Base-by-base conservation (phyloP, 1,140 invertebrate genomes). In the Prorops nasuta region DNA sequence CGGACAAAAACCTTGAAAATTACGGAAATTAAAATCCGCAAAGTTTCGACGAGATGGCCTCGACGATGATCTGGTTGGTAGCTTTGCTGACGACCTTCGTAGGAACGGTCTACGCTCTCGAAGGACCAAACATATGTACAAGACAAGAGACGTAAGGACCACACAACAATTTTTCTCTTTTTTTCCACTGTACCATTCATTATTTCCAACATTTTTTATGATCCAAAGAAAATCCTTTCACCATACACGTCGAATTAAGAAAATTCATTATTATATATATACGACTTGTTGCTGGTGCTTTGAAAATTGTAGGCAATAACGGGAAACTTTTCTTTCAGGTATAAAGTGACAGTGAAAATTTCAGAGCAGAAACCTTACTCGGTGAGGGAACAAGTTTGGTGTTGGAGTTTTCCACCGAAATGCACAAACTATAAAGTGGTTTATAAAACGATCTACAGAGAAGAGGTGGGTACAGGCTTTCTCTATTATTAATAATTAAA, bases 361-460 rank as follows among this genome's bases (percentile, higher is more conserved):
- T 85, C 89, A 1, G 89, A 90, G 68, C 76, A 86, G 61, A 85
- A 90, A 69, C 88, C 91, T 1, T 91, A 89, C 58, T 88, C 92
- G 74, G 83, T 88, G 31, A 83, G 89, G 37, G 86, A 86, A 46
- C 87, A 87, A 55, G 83, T 83, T 0, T 94, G 88, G 86, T 95
- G 92, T 76, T 79, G 92, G 6, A 89, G 83, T 62, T 80, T 94
- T 24, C 92, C 91, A 21, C 89, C 90, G 10, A 80, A 86, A 66
- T 96, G 93, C 74, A 90, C 90, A 28, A 90, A 87, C 66, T 94
- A 93, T 69, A 88, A 83, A 64, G 85, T 92, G 20, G 83, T 86
- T 49, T 86, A 88, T 56, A 84, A 83, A 57, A 82, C 83, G 12
- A 82, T 89, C 2, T 86, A 83, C 63, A 87, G 85, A 68, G 87